phyloP scores from a whole-genome alignment of 1,140 invertebrate species.

The Drosophila busckii region DNA sequence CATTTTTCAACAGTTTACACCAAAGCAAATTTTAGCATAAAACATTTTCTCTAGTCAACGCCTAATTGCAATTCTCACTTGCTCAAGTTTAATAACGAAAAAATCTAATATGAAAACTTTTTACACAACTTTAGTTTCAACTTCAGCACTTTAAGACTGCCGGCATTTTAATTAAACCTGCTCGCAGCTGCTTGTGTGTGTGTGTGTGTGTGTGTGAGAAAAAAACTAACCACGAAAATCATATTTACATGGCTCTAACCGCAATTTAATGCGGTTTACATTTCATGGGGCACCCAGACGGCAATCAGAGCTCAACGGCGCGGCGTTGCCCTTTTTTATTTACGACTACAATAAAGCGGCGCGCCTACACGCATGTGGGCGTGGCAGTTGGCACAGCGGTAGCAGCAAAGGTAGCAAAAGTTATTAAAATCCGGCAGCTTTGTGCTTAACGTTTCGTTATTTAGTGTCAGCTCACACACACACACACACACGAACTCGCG shows the following conservation, averaged over 20 bases:
- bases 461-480: constrained; percentile 11
- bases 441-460: constrained; percentile 27
- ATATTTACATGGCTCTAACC: constrained; percentile 62
- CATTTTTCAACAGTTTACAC: constrained; percentile 61
- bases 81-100: background rate
- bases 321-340: constrained; percentile 57
- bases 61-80: constrained; percentile 24
- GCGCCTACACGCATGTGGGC: constrained; percentile 20
- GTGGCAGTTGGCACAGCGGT: constrained; percentile 19
- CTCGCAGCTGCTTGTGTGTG: constrained; percentile 36
- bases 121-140: no score
- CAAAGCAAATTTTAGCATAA: background rate
- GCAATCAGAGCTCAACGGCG: constrained; percentile 9
- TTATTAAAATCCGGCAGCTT: constrained; percentile 68
- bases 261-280: constrained; percentile 71
- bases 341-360: constrained; percentile 71
- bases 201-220: no score
- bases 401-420: constrained; percentile 39
- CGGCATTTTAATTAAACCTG: constrained; percentile 63
- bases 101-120: no score
- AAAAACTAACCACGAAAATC: constrained; percentile 68
- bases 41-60: background rate
- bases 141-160: no score
- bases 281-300: constrained; percentile 32
- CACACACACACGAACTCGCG: constrained; percentile 54